These are phyloP conservation scores for Enteromius argenteus DNA, from an alignment of 2,797 vertebrate species.

Conservation along the genomic window DNA sequence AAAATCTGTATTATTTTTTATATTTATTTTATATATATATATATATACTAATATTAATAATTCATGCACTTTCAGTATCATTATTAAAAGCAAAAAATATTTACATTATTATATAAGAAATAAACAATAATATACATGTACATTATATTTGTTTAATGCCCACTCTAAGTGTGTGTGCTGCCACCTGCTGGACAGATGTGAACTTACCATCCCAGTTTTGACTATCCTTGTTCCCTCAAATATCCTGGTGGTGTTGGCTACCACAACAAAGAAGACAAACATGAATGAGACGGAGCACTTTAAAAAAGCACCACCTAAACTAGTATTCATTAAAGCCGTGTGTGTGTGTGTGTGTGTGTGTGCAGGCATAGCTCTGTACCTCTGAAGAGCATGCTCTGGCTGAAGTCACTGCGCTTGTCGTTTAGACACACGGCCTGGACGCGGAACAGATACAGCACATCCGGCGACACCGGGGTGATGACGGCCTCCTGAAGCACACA, in stretches of 20 bases:
- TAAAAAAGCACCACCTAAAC: not conserved
- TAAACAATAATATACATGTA: not conserved
- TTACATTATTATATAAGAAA: not conserved
- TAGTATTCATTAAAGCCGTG: not conserved
- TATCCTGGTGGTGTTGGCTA: constrained; percentile 96
- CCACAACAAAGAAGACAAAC: constrained; percentile 26
- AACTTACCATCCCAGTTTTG: constrained; percentile 96
- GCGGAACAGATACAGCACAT: constrained; percentile 95
- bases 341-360: not conserved
- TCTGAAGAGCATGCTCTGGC: constrained; percentile 97
- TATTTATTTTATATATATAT: too few relatives aligned
- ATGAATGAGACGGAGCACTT: not conserved
- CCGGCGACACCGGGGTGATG: constrained; percentile 92
- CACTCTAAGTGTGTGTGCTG: constrained; percentile 47
- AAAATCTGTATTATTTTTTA: too few relatives aligned
- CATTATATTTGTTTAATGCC: not conserved
- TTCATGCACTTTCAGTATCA: not conserved
- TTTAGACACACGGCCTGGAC: constrained; percentile 95
- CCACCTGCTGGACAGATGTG: constrained; percentile 67
- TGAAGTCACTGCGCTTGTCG: constrained; percentile 98
- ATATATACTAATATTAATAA: not conserved
- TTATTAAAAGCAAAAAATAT: not conserved
- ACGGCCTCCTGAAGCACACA: constrained; percentile 86
- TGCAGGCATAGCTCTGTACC: constrained; percentile 74
- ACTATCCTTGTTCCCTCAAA: constrained; percentile 97